Percentiles rank a stretch among this genome's conserved stretches.
Conservation (phyloP, 2,888 invertebrate genomes). For the Pyrgus malvae region DNA sequence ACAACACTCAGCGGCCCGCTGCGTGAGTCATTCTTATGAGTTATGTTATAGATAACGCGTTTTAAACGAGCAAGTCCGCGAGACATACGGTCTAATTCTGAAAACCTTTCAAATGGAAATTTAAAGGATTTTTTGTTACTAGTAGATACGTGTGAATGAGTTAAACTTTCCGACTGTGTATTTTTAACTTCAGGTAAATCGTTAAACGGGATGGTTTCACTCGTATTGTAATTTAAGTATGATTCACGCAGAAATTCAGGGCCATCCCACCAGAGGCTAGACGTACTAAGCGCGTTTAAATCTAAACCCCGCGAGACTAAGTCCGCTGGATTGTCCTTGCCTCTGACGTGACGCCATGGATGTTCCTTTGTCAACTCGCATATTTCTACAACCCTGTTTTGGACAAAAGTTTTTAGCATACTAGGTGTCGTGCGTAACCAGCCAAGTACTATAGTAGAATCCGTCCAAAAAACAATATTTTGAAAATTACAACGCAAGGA, state of each 20-base stretch:
- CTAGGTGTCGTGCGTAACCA: slow-evolving; percentile 35
- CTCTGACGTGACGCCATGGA: slow-evolving; percentile 8
- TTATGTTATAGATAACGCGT: slow-evolving; percentile 18
- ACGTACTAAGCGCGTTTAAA: slow-evolving; percentile 1
- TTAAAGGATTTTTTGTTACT: slow-evolving; percentile 3
- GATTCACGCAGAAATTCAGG: slow-evolving; percentile 9
- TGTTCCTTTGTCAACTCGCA: slow-evolving; percentile 29
- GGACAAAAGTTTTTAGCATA: slow-evolving; percentile 36
- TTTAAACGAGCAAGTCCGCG: slow-evolving; percentile 27
- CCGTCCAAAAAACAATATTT: slow-evolving; percentile 33
- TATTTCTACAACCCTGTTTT: slow-evolving; percentile 34
- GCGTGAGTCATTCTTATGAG: slow-evolving; percentile 4
- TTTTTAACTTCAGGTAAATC: slow-evolving; percentile 24
- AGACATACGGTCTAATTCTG: slow-evolving; percentile 23
- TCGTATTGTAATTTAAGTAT: neutral
- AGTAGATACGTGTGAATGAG: neutral
- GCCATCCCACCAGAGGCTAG: slow-evolving; percentile 30
- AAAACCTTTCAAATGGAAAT: slow-evolving; percentile 25
- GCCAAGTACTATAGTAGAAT: slow-evolving; percentile 37
- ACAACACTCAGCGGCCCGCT: slow-evolving; percentile 18
- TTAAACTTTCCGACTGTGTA: too few species aligned
- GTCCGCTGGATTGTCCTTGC: slow-evolving; percentile 3
- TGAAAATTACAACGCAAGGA: slow-evolving; percentile 28
- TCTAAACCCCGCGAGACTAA: slow-evolving; percentile 12
- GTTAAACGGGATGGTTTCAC: neutral